phyloP scores from a whole-genome alignment of 2,113 vertebrate species.

The Cacatua alba region DNA sequence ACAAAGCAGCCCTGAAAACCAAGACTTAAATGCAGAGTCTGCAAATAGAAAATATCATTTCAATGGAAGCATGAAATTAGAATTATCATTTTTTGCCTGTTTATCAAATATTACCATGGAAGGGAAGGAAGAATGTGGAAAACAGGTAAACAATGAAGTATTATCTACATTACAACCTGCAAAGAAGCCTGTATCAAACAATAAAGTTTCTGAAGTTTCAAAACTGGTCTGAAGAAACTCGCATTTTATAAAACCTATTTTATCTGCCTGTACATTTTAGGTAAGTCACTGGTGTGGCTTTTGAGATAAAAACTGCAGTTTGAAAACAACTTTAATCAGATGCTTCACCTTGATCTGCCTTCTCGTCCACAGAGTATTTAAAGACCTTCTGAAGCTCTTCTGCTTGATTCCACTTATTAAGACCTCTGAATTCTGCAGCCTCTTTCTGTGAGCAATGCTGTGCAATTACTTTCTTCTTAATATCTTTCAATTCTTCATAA shows the following conservation, averaged over 20 bases:
- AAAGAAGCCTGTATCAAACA: neutral
- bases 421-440: slow-evolving; percentile 84
- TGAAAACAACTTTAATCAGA: neutral
- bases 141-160: neutral
- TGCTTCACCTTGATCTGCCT: slow-evolving; percentile 86
- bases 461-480: slow-evolving; percentile 97
- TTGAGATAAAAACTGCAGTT: neutral
- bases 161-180: neutral
- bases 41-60: neutral
- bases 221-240: neutral
- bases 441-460: slow-evolving; percentile 91
- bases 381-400: slow-evolving; percentile 92
- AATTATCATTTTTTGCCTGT: neutral
- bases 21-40: neutral
- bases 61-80: neutral
- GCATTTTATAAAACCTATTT: neutral
- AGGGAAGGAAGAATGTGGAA: neutral
- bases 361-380: slow-evolving; percentile 94
- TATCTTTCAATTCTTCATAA: slow-evolving; percentile 96
- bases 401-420: slow-evolving; percentile 89
- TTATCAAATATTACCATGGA: neutral
- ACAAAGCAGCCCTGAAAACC: neutral
- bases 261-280: neutral
- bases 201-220: neutral
- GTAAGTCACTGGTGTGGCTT: neutral